Evolutionary conservation across 1,140 invertebrate genomes (phyloP), one percentile per base, ranked within the genome.

Genomic region (Trichonephila inaurata): DNA sequence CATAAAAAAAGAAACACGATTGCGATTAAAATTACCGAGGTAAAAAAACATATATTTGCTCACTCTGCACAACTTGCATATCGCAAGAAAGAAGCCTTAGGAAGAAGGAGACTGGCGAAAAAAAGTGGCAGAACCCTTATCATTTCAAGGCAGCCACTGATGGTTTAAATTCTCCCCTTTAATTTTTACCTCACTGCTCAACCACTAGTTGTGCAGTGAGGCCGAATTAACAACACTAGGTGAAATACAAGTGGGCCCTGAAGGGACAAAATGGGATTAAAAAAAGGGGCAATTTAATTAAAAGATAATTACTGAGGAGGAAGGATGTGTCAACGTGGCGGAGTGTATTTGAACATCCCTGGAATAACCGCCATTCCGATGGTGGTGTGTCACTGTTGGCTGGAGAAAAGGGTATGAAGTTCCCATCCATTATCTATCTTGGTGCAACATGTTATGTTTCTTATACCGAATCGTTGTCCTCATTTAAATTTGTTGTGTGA

Each of bases 271-370:
- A 44, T 85, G 33, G 24, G 8, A 21, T 40, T 24, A 88, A 87
- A 89, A 89, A 69, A 69, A 14, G 64, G 33, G 89, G 82, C 89
- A 91, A 91, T 91, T 91, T 91, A 91, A 91, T 91, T 91, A 91
- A 91, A 91, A 81, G 72, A 91, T 91, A 91, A 91, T 91, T 91
- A 91, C 89, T 91, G 51, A 60, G 58, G 60, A 91, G 69, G 69
- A 91, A 91, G 58, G 40, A 91, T 83, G 58, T 82, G 77, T 91
- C 72, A 62, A 82, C 51, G 51, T 28, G 58, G 19, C 40, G 82
- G 61, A 88, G 86, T 88, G 86, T 62, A 64, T 62, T 88, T 58
- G 86, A 88, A 88, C 86, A 77, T 77, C 72, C 28, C 28, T 40
- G 14, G 72, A 77, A 77, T 77, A 18, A 33, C 72, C 72, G 72